These are phyloP conservation scores for Caenorhabditis parvicauda DNA, from an alignment of 2,888 invertebrate genomes.

Conservation along the genomic window DNA sequence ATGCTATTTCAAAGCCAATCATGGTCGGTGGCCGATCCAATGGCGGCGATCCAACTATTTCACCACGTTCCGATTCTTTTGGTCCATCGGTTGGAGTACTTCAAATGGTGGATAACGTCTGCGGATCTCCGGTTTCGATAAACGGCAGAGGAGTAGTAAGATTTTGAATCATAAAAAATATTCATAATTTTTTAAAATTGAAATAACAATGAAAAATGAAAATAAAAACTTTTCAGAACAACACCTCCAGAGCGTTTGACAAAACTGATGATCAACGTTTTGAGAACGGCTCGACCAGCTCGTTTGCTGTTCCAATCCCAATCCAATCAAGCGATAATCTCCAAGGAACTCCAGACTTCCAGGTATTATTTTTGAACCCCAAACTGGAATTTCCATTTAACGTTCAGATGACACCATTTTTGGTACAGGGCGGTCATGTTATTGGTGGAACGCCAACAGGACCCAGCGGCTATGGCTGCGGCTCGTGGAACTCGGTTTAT, in stretches of 20 bases:
- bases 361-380: conserved; percentile 8
- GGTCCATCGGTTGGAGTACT: conserved; percentile 79
- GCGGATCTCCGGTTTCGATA: conserved; percentile 70
- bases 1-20: conserved; percentile 74
- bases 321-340: conserved; percentile 9
- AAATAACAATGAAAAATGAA: neutral
- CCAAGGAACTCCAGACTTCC: conserved; percentile 37
- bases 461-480: conserved; percentile 41
- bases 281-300: conserved; percentile 5
- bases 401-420: conserved; percentile 30
- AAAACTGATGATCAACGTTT: neutral
- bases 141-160: too few relatives aligned
- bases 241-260: neutral
- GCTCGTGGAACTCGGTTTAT: too few relatives aligned
- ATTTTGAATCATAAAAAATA: neutral
- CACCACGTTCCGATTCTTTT: conserved; percentile 72
- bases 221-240: conserved; percentile 5
- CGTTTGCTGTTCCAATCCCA: conserved; percentile 22
- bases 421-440: conserved; percentile 33
- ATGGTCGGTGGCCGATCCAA: conserved; percentile 68
- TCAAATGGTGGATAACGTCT: conserved; percentile 97
- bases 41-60: conserved; percentile 20
- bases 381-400: neutral
- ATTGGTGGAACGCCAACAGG: conserved; percentile 32
- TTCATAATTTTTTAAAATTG: neutral